A percentile compares a stretch with the other conserved stretches of the same genome.
Conservation (phyloP, 2,888 invertebrate species). For the Melieria crassipennis region DNA sequence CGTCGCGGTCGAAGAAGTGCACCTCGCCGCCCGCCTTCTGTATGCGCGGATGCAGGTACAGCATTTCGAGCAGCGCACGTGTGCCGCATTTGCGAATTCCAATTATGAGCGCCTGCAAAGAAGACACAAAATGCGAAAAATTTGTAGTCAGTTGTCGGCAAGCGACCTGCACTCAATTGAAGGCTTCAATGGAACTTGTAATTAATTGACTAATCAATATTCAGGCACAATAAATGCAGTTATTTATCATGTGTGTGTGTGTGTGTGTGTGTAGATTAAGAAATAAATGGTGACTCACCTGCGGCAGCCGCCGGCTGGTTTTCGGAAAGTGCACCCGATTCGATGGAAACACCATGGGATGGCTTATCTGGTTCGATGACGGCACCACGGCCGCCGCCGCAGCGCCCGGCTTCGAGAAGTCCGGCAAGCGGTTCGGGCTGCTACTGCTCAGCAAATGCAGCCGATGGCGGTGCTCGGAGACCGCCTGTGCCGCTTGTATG, state of each 20-base stretch:
- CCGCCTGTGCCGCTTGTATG: slow-evolving; percentile 75
- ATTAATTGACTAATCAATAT: no score
- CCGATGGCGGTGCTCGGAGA: slow-evolving; percentile 69
- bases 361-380: slow-evolving; percentile 61
- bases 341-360: slow-evolving; percentile 65
- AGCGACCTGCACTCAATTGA: neutral
- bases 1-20: slow-evolving; percentile 96
- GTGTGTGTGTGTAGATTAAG: neutral
- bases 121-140: slow-evolving; percentile 26
- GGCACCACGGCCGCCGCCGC: slow-evolving; percentile 28
- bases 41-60: slow-evolving; percentile 91
- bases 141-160: neutral
- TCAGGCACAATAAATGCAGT: neutral
- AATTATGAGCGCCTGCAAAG: slow-evolving; percentile 82
- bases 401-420: slow-evolving; percentile 52
- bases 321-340: slow-evolving; percentile 72
- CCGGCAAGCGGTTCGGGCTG: slow-evolving; percentile 55
- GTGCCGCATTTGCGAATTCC: slow-evolving; percentile 98
- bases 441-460: slow-evolving; percentile 52
- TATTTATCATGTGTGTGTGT: no score
- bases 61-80: slow-evolving; percentile 93
- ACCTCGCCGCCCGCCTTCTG: slow-evolving; percentile 94
- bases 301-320: slow-evolving; percentile 74
- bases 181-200: no score
- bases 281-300: slow-evolving; percentile 57